Evolutionary conservation across 1,140 invertebrate species (phyloP).

Genomic region (Drosophila tani): DNA sequence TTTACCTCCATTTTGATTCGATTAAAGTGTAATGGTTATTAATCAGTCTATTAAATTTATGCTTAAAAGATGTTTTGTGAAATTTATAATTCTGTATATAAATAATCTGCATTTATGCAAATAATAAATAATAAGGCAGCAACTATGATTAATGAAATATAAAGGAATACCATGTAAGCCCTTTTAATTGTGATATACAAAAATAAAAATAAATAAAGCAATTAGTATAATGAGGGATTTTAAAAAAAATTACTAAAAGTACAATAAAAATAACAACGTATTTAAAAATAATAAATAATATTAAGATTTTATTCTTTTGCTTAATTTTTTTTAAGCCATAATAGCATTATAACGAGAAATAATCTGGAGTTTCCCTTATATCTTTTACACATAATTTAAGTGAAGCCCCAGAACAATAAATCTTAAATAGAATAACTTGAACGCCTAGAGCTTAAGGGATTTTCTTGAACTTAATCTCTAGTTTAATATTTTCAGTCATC

Average conservation of each 20-base stretch:
- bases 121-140: not conserved
- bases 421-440: not conserved
- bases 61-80: not conserved
- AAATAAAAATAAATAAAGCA: too few relatives aligned
- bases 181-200: not conserved
- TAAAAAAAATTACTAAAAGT: not conserved
- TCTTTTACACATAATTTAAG: not conserved
- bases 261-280: not conserved
- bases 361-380: not conserved
- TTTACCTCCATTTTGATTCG: not conserved
- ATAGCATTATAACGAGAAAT: not conserved
- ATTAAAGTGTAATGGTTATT: not conserved
- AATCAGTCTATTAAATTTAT: not conserved
- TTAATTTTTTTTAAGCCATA: too few relatives aligned
- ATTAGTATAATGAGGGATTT: not conserved
- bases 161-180: not conserved
- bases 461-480: not conserved
- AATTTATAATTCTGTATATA: not conserved
- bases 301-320: not conserved
- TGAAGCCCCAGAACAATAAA: not conserved
- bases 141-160: not conserved
- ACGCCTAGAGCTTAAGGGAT: not conserved
- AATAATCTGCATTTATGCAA: too few relatives aligned
- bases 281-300: not conserved
- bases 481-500: conserved; percentile 10